A percentile compares a stretch with the other conserved stretches of the same genome.
phyloP scores from a whole-genome alignment of 2,113 vertebrate species.

The Grammomys surdaster region DNA sequence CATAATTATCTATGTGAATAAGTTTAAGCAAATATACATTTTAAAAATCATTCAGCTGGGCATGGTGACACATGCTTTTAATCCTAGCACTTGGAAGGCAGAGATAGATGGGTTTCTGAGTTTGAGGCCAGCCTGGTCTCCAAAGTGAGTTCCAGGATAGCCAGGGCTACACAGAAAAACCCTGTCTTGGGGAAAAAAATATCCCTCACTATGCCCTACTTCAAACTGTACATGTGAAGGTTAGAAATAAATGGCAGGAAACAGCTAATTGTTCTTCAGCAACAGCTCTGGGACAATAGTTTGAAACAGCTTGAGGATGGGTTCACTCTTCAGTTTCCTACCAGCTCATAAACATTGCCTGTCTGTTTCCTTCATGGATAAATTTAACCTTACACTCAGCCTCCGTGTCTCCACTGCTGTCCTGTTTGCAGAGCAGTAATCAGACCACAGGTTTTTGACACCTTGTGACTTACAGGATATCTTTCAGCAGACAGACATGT shows the following conservation, averaged over 20 bases:
- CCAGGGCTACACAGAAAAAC: neutral
- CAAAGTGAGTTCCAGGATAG: neutral
- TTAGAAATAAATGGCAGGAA: conserved; percentile 75
- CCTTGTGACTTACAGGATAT: conserved; percentile 29
- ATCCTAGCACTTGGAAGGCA: neutral
- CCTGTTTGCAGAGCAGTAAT: conserved; percentile 74
- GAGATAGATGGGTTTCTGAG: neutral
- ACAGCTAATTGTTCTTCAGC: conserved; percentile 59
- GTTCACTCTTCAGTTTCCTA: conserved; percentile 72
- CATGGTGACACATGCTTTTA: neutral
- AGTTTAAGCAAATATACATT: conserved; percentile 63
- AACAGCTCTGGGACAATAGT: conserved; percentile 58
- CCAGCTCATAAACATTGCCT: conserved; percentile 67
- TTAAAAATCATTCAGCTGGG: conserved; percentile 14
- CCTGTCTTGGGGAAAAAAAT: neutral
- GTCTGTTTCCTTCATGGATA: conserved; percentile 72
- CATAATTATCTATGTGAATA: conserved; percentile 30
- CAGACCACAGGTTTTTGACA: conserved; percentile 38
- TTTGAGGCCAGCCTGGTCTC: neutral
- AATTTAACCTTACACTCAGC: conserved; percentile 78
- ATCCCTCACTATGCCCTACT: conserved; percentile 66
- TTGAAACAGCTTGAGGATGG: conserved; percentile 43
- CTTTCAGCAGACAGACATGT: conserved; percentile 45
- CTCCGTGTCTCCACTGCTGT: conserved; percentile 35
- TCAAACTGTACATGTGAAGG: conserved; percentile 61